Evolutionary conservation across 2,888 invertebrate species (phyloP), one percentile per base, ranked within the genome.

Genomic region (Drosophila heteroneura): DNA sequence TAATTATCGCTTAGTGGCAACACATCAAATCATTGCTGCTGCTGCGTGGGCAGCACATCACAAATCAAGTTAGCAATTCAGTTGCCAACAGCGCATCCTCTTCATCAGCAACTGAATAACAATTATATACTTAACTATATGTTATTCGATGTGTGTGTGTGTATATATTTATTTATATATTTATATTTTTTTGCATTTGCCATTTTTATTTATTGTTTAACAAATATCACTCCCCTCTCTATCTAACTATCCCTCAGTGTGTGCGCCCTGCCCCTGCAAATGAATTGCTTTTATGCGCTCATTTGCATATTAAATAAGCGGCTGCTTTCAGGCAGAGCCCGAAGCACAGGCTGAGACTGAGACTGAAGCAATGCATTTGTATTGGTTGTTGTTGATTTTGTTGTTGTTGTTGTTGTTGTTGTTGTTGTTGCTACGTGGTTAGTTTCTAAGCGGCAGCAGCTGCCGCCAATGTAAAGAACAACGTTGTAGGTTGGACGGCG

Each of bases 301-400:
- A 89, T 89, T 89, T 89, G 89, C 89, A 90, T 89, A 84, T 87
- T 89, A 90, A 90, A 85, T 80, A 89, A 86, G 85, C 81, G 73
- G 73, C 79, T 70, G 63, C 60, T 62, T 68, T 33, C 52, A 62
- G 62, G 65, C 65, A 51, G 65, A 44, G 54, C 22, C 62, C 14
- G 49, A 67, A 53, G 30, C 67, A n/a, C 49, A 57, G 41, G 14
- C 76, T 71, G 79, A 59, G 70, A 56, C 64, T 26, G 41, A 53
- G 57, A 32, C 74, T 75, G 76, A 52, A 66, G 58, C 70, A 66
- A 59, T 83, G 85, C 81, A 81, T 63, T 76, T 68, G 84, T 82
- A 74, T 79, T 75, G 77, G 83, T 64, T 72, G 75, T 73, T 73
- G 57, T 37, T 65, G 61, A 26, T 26, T 26, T 26, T 26, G 83